These are phyloP conservation scores for Ormyrus pomaceus DNA, from an alignment of 2,888 invertebrate species.

Conservation along the genomic window DNA sequence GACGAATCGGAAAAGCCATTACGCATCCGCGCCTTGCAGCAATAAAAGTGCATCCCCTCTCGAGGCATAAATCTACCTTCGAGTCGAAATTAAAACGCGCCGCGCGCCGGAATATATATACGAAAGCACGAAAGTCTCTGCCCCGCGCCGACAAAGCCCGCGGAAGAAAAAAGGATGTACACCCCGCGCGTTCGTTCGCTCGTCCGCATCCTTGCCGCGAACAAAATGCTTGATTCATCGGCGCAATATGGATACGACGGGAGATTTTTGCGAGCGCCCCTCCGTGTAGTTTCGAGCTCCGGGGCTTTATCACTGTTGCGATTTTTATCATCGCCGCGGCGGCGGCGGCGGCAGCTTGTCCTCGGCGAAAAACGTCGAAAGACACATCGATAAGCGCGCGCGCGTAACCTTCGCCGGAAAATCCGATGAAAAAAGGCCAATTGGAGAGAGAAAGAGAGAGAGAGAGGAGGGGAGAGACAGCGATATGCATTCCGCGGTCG, in stretches of 20 bases:
- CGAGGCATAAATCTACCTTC: slow-evolving; percentile 45
- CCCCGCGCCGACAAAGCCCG: neutral
- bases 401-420: slow-evolving; percentile 19
- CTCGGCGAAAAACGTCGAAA: neutral
- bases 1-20: slow-evolving; percentile 7
- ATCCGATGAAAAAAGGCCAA: slow-evolving; percentile 28
- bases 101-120: neutral
- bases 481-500: neutral
- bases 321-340: slow-evolving; percentile 35
- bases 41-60: slow-evolving; percentile 31
- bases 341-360: neutral
- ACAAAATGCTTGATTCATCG: slow-evolving; percentile 49
- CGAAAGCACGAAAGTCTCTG: neutral
- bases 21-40: neutral
- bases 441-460: slow-evolving; percentile 15
- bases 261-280: neutral
- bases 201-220: neutral
- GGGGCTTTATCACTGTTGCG: slow-evolving; percentile 30
- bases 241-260: slow-evolving; percentile 29
- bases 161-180: neutral
- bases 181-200: neutral
- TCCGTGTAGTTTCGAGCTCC: slow-evolving; percentile 7
- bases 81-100: slow-evolving; percentile 47
- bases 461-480: neutral
- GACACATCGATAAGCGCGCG: slow-evolving; percentile 22